Evolutionary conservation across 1,140 invertebrate species (phyloP).

Genomic region (Drosophila obscura): DNA sequence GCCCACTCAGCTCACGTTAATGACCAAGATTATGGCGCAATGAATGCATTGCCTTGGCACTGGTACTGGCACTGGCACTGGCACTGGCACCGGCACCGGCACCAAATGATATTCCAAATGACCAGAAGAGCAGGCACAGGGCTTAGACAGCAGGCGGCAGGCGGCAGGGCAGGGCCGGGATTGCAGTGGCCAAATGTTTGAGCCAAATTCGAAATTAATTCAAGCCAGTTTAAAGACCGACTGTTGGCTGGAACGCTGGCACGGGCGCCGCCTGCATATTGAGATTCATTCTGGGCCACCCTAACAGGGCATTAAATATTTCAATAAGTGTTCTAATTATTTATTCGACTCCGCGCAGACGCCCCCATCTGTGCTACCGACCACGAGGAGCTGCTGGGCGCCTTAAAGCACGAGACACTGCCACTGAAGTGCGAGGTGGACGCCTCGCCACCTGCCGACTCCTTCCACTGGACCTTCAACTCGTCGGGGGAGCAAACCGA

Average conservation of each 20-base stretch:
- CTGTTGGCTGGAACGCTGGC: not conserved
- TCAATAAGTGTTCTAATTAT: conserved; percentile 69
- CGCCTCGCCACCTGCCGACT: conserved; percentile 91
- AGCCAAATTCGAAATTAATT: conserved; percentile 66
- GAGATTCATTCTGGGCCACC: conserved; percentile 21
- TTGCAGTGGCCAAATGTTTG: conserved; percentile 36
- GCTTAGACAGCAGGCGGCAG: conserved; percentile 16
- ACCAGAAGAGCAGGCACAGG: conserved; percentile 18
- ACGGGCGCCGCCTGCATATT: conserved; percentile 6
- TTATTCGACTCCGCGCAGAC: conserved; percentile 85
- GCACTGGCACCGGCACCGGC: conserved; percentile 19
- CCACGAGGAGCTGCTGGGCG: conserved; percentile 91
- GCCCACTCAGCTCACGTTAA: conserved; percentile 55
- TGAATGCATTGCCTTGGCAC: conserved; percentile 74
- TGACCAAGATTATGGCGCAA: conserved; percentile 80
- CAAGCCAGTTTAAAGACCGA: conserved; percentile 51
- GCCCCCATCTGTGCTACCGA: conserved; percentile 91
- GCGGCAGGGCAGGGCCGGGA: not conserved
- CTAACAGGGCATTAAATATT: conserved; percentile 58
- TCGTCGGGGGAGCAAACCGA: conserved; percentile 93
- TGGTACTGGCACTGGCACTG: conserved; percentile 24
- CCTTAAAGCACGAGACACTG: conserved; percentile 93
- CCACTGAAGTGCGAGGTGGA: conserved; percentile 92
- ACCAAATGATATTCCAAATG: conserved; percentile 48
- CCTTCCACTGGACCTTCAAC: conserved; percentile 95